phyloP scores from a whole-genome alignment of 1,140 invertebrate species.

The Drosophila punjabiensis region DNA sequence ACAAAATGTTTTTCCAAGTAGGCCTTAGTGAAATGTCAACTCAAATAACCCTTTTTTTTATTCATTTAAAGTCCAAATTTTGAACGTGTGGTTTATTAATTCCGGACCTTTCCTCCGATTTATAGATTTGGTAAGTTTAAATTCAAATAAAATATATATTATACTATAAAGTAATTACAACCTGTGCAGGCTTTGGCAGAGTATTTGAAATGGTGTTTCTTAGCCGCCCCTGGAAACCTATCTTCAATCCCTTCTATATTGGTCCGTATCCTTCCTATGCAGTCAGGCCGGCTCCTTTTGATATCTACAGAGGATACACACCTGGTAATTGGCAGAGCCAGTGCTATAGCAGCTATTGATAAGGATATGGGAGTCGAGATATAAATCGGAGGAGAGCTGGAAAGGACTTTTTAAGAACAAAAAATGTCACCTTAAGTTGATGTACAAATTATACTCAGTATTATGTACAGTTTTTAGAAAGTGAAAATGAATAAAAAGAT shows the following conservation, averaged over 20 bases:
- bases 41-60: background rate
- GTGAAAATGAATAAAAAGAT: too few species aligned
- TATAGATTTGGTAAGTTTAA: background rate
- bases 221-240: background rate
- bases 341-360: slow-evolving; percentile 18
- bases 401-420: background rate
- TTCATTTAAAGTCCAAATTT: background rate
- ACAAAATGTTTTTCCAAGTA: background rate
- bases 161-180: background rate
- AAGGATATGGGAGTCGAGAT: background rate
- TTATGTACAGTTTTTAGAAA: too few species aligned
- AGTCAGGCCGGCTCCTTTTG: slow-evolving; percentile 35
- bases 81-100: background rate
- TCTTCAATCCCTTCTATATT: slow-evolving; percentile 62
- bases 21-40: background rate
- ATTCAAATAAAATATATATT: background rate
- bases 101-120: background rate
- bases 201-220: slow-evolving; percentile 27
- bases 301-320: slow-evolving; percentile 44
- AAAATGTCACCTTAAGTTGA: too few species aligned
- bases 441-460: background rate
- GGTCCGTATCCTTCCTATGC: slow-evolving; percentile 50
- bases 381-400: background rate
- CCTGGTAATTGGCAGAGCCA: slow-evolving; percentile 45
- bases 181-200: slow-evolving; percentile 4